These are phyloP conservation scores for Drosophila ficusphila DNA, from an alignment of 1,140 invertebrate species.

Conservation along the genomic window DNA sequence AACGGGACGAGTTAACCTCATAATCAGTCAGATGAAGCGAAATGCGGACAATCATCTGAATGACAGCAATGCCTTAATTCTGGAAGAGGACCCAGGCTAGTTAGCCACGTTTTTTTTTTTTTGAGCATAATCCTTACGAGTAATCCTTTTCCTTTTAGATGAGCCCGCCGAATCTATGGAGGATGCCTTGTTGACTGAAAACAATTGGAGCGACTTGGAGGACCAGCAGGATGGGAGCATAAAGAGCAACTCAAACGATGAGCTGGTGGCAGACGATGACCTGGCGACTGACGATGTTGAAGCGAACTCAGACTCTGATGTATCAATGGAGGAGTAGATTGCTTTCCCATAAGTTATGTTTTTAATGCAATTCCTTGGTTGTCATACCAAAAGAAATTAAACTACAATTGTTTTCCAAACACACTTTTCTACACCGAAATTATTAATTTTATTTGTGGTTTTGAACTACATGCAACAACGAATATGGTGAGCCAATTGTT, in stretches of 20 bases:
- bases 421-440: conserved; percentile 62
- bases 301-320: conserved; percentile 45
- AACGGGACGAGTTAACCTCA: conserved; percentile 61
- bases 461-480: conserved; percentile 72
- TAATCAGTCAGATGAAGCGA: conserved; percentile 65
- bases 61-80: conserved; percentile 32
- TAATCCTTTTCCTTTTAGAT: conserved; percentile 1
- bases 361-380: conserved; percentile 8
- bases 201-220: conserved; percentile 66
- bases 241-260: conserved; percentile 31
- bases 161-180: conserved; percentile 9
- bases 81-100: conserved; percentile 54
- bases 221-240: conserved; percentile 26
- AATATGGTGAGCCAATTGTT: conserved; percentile 54
- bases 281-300: conserved; percentile 35
- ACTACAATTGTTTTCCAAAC: conserved; percentile 46
- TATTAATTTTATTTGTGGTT: conserved; percentile 53
- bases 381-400: conserved; percentile 17
- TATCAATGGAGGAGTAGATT: conserved; percentile 31
- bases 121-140: not conserved
- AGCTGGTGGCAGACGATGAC: conserved; percentile 49
- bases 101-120: not conserved
- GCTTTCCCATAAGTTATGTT: not conserved
- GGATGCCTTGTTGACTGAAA: conserved; percentile 16
- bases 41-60: conserved; percentile 55